Base-by-base conservation (phyloP, 2,113 vertebrate genomes). In the Mugil cephalus region DNA sequence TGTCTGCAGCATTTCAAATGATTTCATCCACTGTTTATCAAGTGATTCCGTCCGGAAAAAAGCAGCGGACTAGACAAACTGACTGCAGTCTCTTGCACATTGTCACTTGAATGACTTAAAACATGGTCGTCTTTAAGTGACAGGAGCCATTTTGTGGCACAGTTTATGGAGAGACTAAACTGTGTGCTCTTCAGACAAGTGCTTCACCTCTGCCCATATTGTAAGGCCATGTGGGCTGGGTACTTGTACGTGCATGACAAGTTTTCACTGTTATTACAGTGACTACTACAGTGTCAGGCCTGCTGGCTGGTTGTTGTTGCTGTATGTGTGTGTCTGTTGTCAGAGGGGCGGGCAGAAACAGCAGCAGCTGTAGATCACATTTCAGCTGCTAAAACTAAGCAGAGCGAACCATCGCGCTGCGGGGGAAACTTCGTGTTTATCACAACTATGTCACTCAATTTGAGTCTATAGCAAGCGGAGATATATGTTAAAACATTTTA, bases 291-390 rank as follows among this genome's bases (percentile, higher is more conserved):
- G 51, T 18, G 12, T 11, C n/a, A 12, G 17, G 11, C n/a, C n/a
- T n/a, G 10, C 19, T 35, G 11, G 24, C 46, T 77, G 76, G 21
- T 71, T 35, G 19, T 47, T 75, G 74, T 58, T 64, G 60, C 60
- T 74, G 51, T 47, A 30, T 38, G 52, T 11, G 43, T 40, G 51
- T 61, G 48, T 52, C 47, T 36, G 78, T 80, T 68, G 61, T 69
- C 40, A n/a, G 17, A 53, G 62, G 67, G 51, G 58, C 36, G 47
- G 35, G 46, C 24, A 53, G 30, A 12, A 40, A 48, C 35, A 24
- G 68, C 53, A 64, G 79, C 80, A 73, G 78, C 79, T 78, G 65
- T 52, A 69, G 82, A 63, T 90, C 86, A 75, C 59, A 75, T 90
- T 90, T 77, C 88, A 82, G 58, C 69, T 60, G 65, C 77, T 83